Evolutionary conservation across 2,888 invertebrate genomes (phyloP).

Genomic region (Nudaria mundana): DNA sequence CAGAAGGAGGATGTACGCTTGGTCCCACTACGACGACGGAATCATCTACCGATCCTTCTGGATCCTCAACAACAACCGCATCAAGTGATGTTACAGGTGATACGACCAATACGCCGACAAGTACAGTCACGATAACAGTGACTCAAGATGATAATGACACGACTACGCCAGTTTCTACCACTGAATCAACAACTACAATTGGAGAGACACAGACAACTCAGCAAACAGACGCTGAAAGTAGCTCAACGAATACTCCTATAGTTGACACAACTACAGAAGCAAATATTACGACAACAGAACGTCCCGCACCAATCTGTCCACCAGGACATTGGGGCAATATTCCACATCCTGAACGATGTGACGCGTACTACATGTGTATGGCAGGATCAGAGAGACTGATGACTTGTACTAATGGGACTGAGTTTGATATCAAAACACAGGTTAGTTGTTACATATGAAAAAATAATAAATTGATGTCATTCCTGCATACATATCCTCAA

Average conservation of each 20-base stretch:
- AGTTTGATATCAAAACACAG: neutral
- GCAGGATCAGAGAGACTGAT: neutral
- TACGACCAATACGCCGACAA: neutral
- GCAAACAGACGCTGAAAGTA: neutral
- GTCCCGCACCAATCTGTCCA: neutral
- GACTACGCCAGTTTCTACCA: neutral
- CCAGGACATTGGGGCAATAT: neutral
- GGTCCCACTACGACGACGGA: neutral
- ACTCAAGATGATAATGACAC: neutral
- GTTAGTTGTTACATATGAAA: too few species aligned
- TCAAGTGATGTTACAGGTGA: neutral
- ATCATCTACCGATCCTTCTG: neutral
- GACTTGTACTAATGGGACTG: neutral
- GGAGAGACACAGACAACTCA: too few species aligned
- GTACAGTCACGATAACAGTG: neutral
- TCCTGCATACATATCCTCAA: too few species aligned
- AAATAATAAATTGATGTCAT: too few species aligned
- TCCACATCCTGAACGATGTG: neutral
- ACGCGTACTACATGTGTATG: neutral
- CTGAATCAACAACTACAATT: neutral
- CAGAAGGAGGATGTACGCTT: slow-evolving; percentile 28
- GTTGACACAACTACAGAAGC: neutral
- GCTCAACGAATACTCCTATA: neutral
- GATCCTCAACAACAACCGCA: neutral
- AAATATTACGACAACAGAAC: neutral